Evolutionary conservation across 2,888 invertebrate genomes (phyloP), one percentile per base, ranked within the genome.

Genomic region (Agonopterix alstromeriana): DNA sequence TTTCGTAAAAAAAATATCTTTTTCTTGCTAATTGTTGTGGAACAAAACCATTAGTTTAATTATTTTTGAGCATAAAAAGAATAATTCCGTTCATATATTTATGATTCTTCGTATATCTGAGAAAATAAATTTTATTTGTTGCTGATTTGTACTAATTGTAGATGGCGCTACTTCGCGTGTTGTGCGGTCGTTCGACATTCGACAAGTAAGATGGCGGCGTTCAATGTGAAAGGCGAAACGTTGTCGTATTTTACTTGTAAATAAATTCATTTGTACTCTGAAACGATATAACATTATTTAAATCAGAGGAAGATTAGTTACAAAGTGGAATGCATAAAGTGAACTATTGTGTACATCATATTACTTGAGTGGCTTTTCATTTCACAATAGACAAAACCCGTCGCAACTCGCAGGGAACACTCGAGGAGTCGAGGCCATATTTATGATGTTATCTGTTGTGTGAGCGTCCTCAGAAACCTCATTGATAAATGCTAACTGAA

Each of bases 181-280:
- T 81, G 80, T 84, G 87, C 82, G 80, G 85, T 83, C 80, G 77
- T 71, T 70, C 67, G 73, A 83, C 77, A 77, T 82, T 81, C 81
- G 82, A 83, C 85, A 87, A 85, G 87, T 90, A 91, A 91, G 90
- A 92, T 92, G 92, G 92, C 92, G 90, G 90, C 89, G 81, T 83
- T 84, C 90, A 90, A 91, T 92, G 91, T 91, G 91, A 90, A 91
- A 90, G 90, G 90, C 86, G 87, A 90, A 87, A 90, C 90, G 85
- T 87, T 88, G 85, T 88, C 82, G 66, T 79, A 84, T 75, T 82
- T 79, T 72, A 77, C 73, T 86, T 86, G 86, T 88, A 88, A 88
- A 88, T 87, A 88, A 79, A 83, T 81, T 77, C 73, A 76, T 67
- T 71, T 73, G 67, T 72, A 72, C 63, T 70, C 66, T 72, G 57